Conservation (phyloP, 2,888 invertebrate species). For the Lithodes maja region DNA sequence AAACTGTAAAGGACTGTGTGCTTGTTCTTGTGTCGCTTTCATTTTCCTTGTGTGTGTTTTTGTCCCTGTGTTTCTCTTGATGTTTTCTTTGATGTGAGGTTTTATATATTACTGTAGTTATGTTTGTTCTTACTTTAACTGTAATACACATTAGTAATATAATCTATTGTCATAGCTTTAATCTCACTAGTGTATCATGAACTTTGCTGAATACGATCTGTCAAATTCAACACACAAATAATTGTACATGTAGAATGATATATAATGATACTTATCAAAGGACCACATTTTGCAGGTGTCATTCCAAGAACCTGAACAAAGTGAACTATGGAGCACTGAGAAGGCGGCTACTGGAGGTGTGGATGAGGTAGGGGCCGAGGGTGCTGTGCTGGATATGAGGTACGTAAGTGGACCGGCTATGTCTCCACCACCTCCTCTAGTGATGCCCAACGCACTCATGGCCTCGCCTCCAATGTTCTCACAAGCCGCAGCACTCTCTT, state of each 20-base stretch:
- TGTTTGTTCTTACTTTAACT: neutral
- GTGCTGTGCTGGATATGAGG: neutral
- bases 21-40: conserved; percentile 10
- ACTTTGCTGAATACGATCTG: no score
- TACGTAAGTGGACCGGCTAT: conserved; percentile 26
- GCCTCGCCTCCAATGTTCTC: conserved; percentile 64
- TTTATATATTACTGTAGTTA: neutral
- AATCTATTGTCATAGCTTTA: no score
- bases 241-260: neutral
- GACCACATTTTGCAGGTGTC: conserved; percentile 72
- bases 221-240: neutral
- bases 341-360: conserved; percentile 71
- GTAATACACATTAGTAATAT: no score
- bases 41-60: neutral
- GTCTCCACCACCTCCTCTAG: conserved; percentile 66
- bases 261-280: no score
- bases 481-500: conserved; percentile 68
- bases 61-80: neutral
- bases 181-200: no score
- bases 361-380: conserved; percentile 3
- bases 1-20: neutral
- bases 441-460: conserved; percentile 46
- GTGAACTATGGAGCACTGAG: conserved; percentile 75
- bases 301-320: conserved; percentile 75
- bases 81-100: neutral